Evolutionary conservation across 1,140 invertebrate genomes (phyloP), one percentile per base, ranked within the genome.

Genomic region (Doryteuthis pealeii): DNA sequence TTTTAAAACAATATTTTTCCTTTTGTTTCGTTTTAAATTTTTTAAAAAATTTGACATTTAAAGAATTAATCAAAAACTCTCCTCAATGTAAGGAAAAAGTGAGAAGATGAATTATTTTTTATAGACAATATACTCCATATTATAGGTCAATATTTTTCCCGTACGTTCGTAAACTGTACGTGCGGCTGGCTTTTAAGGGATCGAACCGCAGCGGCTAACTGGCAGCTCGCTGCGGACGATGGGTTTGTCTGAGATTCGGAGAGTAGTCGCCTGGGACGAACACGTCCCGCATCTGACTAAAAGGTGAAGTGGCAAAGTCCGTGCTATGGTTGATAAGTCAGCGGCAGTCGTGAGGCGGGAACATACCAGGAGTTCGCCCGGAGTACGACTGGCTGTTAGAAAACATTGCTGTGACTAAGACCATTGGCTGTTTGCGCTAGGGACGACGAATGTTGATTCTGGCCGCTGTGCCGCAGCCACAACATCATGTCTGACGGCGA

Each of bases 111-210:
- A n/a, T n/a, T n/a, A n/a, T n/a, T n/a, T n/a, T n/a, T n/a, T n/a
- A n/a, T n/a, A n/a, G n/a, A n/a, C n/a, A n/a, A n/a, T n/a, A n/a
- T n/a, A n/a, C n/a, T n/a, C n/a, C n/a, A n/a, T n/a, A n/a, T n/a
- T n/a, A n/a, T n/a, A n/a, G n/a, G 18, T 62, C 26, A 62, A 62
- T n/a, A 62, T 62, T 62, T 62, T 62, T n/a, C 54, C 54, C 66
- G 80, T 78, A 67, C 85, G 85, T 70, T 86, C 85, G 77, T 85
- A 86, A 15, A 81, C 75, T 85, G 85, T 8, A 83, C 77, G 15
- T 69, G 45, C 1, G 79, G 31, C 15, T 81, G 75, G 69, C 85
- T 86, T 74, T 85, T 85, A 0, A 81, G 80, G 12, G 80, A 72
- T 71, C 84, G 71, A 74, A 86, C 85, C n/a, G 85, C 80, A 0